A percentile compares a stretch with the other conserved stretches of the same genome.
phyloP scores from a whole-genome alignment of 2,888 invertebrate genomes.

The Hylaea fasciaria region DNA sequence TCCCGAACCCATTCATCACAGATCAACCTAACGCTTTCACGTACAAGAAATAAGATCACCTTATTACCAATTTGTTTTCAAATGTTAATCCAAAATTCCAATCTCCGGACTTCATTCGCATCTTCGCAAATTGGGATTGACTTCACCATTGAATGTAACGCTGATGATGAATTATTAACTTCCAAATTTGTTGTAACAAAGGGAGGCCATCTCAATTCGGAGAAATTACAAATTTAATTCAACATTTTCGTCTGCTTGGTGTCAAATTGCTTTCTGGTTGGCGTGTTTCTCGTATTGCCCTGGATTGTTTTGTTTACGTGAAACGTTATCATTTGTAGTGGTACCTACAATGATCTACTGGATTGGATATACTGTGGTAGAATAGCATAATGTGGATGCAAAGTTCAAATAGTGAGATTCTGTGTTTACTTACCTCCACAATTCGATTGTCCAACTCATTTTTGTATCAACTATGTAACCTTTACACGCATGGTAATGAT shows the following conservation, averaged over 20 bases:
- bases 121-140: slow-evolving; percentile 33
- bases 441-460: too few species aligned
- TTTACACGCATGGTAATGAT: too few species aligned
- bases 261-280: slow-evolving; percentile 21
- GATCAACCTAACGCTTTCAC: not conserved
- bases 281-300: slow-evolving; percentile 5
- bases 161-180: slow-evolving; percentile 49
- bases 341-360: too few species aligned
- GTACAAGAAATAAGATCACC: slow-evolving; percentile 18
- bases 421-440: too few species aligned
- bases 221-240: slow-evolving; percentile 27
- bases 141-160: slow-evolving; percentile 27
- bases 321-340: not conserved
- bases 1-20: slow-evolving; percentile 1
- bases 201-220: slow-evolving; percentile 32
- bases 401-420: too few species aligned
- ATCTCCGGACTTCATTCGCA: slow-evolving; percentile 28
- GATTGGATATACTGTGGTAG: too few species aligned
- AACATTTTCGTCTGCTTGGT: slow-evolving; percentile 21
- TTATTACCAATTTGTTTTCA: slow-evolving; percentile 27
- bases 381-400: too few species aligned
- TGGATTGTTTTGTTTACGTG: not conserved
- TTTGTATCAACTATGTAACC: too few species aligned
- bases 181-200: slow-evolving; percentile 46
- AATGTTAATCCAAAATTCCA: slow-evolving; percentile 29